Base-by-base conservation (phyloP, 1,140 invertebrate genomes). In the Anadara kagoshimensis region DNA sequence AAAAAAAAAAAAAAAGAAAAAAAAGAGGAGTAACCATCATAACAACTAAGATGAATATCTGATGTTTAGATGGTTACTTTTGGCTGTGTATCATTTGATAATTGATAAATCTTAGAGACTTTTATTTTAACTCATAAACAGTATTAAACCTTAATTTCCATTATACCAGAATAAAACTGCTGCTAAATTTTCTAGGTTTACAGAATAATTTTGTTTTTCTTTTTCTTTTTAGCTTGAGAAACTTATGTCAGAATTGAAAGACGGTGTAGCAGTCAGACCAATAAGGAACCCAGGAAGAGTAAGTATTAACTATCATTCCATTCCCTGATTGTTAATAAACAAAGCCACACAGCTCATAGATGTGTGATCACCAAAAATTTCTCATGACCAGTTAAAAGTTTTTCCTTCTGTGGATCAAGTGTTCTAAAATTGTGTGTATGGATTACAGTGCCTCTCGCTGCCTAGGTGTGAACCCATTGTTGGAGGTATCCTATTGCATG, bases 241-340 rank as follows among this genome's bases (percentile, higher is more conserved):
- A 56, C 65, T 86, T 57, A 84, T 84, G 80, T 74, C 65, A 54
- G 84, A 86, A 43, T 65, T 86, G 41, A 74, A 79, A 51, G 68
- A 74, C 29, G 26, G 67, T 12, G 53, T 80, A 51, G 67, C 74
- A 59, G 47, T 74, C 63, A 65, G 26, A 41, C 20, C 22, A 43
- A 44, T 16, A 22, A 56, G 43, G 5, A 36, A 49, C n/a, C 44
- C 67, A 62, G 62, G 69, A 14, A 75, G 62, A 56, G 77, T 81
- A 54, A 73, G 62, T 58, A 5, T 24, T 1, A 72, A 14, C 26
- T 16, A 59, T 26, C 18, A 11, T 45, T 26, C 57, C 12, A 41
- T 18, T 29, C 22, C 20, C 18, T 51, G 8, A 22, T 18, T 70
- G 41, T n/a, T 54, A 43, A 36, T 22, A n/a, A 20, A 74, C 58